Percentiles rank a stretch among this genome's conserved stretches.
phyloP scores from a whole-genome alignment of 1,140 invertebrate genomes.

The Tetraneura akinire region DNA sequence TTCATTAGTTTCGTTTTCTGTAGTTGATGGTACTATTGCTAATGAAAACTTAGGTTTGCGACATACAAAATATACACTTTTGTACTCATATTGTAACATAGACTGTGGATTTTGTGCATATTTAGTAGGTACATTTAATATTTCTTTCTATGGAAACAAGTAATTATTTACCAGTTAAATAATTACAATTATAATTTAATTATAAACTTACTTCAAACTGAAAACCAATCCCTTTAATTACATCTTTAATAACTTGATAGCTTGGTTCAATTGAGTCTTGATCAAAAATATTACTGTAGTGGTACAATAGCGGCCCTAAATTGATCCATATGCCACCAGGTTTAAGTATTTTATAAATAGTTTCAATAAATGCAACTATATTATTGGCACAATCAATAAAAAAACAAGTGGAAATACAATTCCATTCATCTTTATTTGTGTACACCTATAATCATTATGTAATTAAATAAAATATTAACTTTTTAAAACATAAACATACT shows the following conservation, averaged over 20 bases:
- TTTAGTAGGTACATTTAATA: slow-evolving; percentile 75
- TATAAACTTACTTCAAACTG: slow-evolving; percentile 70
- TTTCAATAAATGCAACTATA: slow-evolving; percentile 91
- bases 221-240: slow-evolving; percentile 87
- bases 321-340: slow-evolving; percentile 86
- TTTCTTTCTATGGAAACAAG: slow-evolving; percentile 69
- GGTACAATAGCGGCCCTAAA: slow-evolving; percentile 91
- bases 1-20: slow-evolving; percentile 22
- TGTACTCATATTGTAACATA: slow-evolving; percentile 90
- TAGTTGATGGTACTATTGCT: background rate
- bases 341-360: slow-evolving; percentile 88
- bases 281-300: slow-evolving; percentile 85
- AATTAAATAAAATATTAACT: background rate
- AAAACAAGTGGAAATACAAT: slow-evolving; percentile 94
- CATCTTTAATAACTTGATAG: slow-evolving; percentile 79
- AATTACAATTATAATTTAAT: background rate
- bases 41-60: slow-evolving; percentile 65
- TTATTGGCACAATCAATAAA: slow-evolving; percentile 98
- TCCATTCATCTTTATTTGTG: slow-evolving; percentile 75
- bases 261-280: slow-evolving; percentile 94
- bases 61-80: slow-evolving; percentile 87
- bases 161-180: slow-evolving; percentile 50
- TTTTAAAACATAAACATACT: slow-evolving; percentile 60
- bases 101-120: slow-evolving; percentile 91
- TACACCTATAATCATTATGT: slow-evolving; percentile 69